Percentiles rank a stretch among this genome's conserved stretches.
These are phyloP conservation scores for Cheumatopsyche charites DNA, from an alignment of 1,140 invertebrate genomes.

Conservation along the genomic window DNA sequence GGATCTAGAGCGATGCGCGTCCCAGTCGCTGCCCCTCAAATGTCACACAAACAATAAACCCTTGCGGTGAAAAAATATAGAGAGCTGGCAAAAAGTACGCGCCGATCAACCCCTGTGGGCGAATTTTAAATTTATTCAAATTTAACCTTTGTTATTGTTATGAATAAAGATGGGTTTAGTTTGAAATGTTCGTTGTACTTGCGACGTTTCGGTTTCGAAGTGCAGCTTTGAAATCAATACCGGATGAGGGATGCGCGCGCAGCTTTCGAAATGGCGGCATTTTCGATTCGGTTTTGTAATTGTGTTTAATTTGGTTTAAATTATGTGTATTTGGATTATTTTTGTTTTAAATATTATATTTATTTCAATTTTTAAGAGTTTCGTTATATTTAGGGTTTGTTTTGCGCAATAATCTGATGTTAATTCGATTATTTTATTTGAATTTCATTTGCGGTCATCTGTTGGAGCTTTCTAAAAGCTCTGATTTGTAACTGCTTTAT, in stretches of 20 bases:
- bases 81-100: too few species aligned
- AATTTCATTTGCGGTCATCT: too few species aligned
- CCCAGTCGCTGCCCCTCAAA: constrained; percentile 23
- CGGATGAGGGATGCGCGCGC: neutral
- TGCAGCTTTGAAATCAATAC: neutral
- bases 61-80: neutral
- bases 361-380: too few species aligned
- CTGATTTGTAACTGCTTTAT: too few species aligned
- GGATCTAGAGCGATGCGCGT: neutral
- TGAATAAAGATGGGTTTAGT: too few species aligned
- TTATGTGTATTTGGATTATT: neutral
- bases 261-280: neutral
- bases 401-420: too few species aligned
- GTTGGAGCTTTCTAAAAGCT: too few species aligned
- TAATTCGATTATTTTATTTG: too few species aligned
- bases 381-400: too few species aligned
- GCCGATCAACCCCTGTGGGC: neutral
- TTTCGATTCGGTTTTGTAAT: neutral
- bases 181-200: neutral
- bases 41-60: constrained; percentile 37
- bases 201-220: neutral
- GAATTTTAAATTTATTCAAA: neutral
- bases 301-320: too few species aligned
- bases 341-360: neutral
- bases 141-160: neutral